Evolutionary conservation across 1,140 invertebrate species (phyloP).

Genomic region (Aphelenchoides besseyi): DNA sequence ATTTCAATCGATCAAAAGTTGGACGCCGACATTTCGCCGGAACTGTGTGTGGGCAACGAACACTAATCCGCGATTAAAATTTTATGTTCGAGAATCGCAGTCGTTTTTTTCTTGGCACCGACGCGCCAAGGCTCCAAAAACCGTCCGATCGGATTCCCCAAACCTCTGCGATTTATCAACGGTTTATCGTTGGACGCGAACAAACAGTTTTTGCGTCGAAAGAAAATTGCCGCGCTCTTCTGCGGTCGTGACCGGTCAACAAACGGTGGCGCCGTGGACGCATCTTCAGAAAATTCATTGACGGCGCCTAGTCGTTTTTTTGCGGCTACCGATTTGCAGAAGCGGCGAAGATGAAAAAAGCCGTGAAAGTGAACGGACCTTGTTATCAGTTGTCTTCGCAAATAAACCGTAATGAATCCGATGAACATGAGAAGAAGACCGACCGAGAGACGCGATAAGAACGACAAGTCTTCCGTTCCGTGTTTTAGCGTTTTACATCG

Average conservation of each 20-base stretch:
- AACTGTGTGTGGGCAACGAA: no score
- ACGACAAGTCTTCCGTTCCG: no score
- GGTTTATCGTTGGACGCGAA: background rate
- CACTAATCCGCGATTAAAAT: no score
- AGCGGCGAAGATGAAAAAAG: background rate
- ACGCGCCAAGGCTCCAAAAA: no score
- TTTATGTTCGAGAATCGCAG: no score
- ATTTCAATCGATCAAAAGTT: background rate
- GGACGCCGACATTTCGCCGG: background rate
- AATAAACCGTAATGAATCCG: background rate
- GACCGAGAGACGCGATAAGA: no score
- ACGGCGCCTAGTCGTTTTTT: background rate
- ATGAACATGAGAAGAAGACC: background rate
- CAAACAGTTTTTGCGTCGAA: background rate
- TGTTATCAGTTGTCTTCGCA: background rate
- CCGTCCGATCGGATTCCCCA: no score
- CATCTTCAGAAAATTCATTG: background rate
- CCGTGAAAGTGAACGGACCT: background rate
- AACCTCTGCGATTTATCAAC: slow-evolving; percentile 2
- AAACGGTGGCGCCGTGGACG: background rate
- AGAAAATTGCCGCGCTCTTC: background rate
- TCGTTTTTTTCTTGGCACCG: no score
- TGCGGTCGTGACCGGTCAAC: slow-evolving; percentile 2
- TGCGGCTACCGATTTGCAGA: background rate
- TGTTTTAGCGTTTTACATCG: no score